Conservation (phyloP, 2,888 invertebrate species). For the Autographa gamma region DNA sequence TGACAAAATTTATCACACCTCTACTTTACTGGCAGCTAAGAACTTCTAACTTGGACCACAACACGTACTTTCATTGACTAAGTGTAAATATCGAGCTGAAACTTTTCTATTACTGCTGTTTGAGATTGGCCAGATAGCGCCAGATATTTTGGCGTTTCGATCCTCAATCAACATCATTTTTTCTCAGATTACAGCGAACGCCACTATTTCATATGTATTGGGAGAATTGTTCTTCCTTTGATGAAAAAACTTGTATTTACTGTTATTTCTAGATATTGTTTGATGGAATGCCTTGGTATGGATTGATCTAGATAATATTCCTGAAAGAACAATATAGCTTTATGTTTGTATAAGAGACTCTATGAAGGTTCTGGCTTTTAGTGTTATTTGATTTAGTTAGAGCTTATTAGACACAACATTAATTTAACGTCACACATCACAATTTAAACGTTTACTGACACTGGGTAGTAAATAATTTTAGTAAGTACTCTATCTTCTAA, state of each 20-base stretch:
- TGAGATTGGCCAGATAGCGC: slow-evolving; percentile 72
- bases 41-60: slow-evolving; percentile 24
- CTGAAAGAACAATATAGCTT: neutral
- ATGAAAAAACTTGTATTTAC: slow-evolving; percentile 19
- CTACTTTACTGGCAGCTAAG: neutral
- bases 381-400: too few relatives aligned
- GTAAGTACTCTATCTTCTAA: neutral
- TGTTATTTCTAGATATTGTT: slow-evolving; percentile 22
- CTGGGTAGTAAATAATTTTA: neutral
- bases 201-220: slow-evolving; percentile 30
- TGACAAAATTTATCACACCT: too few relatives aligned
- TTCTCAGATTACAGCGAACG: slow-evolving; percentile 32
- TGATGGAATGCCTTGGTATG: neutral
- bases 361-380: neutral
- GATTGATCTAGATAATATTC: neutral
- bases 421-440: too few relatives aligned
- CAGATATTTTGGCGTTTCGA: slow-evolving; percentile 66
- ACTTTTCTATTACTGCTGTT: slow-evolving; percentile 79
- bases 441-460: too few relatives aligned
- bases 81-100: slow-evolving; percentile 75
- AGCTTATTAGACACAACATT: neutral
- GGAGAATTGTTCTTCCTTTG: slow-evolving; percentile 35
- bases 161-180: slow-evolving; percentile 57
- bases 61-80: slow-evolving; percentile 74
- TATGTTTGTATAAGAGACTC: neutral